These are phyloP conservation scores for Equus quagga DNA, from an alignment of 2,113 vertebrate species.

Conservation along the genomic window DNA sequence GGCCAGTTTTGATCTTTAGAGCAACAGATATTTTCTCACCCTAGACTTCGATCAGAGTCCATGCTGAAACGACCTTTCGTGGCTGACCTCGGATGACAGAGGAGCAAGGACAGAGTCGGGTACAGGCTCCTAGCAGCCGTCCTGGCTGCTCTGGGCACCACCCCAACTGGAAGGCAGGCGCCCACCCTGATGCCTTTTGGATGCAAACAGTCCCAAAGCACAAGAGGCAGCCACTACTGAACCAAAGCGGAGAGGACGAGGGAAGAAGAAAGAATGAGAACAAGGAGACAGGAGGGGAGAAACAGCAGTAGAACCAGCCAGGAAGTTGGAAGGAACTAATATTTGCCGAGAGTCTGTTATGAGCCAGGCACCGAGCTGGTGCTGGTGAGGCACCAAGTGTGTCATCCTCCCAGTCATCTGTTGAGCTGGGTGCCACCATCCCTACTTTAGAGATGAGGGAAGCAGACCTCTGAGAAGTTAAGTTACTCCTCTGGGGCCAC, in stretches of 20 bases:
- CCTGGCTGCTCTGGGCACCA: constrained; percentile 47
- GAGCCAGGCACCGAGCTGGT: not conserved
- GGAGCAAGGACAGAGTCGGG: not conserved
- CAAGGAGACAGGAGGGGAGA: not conserved
- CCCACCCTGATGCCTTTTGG: not conserved
- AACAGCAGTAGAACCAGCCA: not conserved
- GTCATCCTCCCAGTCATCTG: not conserved
- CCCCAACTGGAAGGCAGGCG: constrained; percentile 40
- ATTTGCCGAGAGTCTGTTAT: not conserved
- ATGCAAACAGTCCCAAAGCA: not conserved
- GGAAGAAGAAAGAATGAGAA: not conserved
- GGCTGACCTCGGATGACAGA: not conserved
- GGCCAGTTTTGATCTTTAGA: constrained; percentile 17
- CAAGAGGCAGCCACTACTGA: constrained; percentile 25
- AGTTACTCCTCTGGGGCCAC: not conserved
- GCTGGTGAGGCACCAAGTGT: not conserved
- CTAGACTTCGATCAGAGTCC: not conserved
- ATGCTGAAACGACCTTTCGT: constrained; percentile 30
- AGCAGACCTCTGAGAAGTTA: not conserved
- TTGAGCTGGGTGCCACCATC: too few species aligned
- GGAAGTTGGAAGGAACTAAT: not conserved
- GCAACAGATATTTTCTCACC: constrained; percentile 46
- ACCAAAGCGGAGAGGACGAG: not conserved
- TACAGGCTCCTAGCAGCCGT: not conserved
- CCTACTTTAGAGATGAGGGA: not conserved